Evolutionary conservation across 2,797 vertebrate species (phyloP), one percentile per base, ranked within the genome.

Genomic region (Urosaurus nigricauda): DNA sequence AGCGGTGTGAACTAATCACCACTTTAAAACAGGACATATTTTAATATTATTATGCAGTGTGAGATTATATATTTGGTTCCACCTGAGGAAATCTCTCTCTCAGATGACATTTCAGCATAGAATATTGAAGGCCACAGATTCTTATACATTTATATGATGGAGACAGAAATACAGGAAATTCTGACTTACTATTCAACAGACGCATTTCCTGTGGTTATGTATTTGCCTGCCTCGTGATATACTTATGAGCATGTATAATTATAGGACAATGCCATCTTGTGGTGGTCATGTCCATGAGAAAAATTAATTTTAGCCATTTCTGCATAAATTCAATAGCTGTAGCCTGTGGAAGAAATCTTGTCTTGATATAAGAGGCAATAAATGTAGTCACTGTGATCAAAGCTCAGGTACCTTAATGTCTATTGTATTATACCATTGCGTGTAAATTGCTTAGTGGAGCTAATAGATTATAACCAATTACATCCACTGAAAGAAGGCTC

Each of bases 321-420:
- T 78, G 19, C 9, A 79, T 86, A 79, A 68, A 70, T 79, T 26
- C 43, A 68, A 12, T 84, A 84, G 51, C 24, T 73, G 35, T 11
- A 21, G 47, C 13, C 63, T n/a, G 2, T 86, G 65, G 85, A 79
- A 79, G 47, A 63, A 79, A 35, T 53, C 77, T 63, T 26, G 17
- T 63, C 56, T 85, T 58, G 37, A 75, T 58, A 47, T 32, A 85
- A 85, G 58, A 86, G 71, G 12, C 35, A 75, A 19, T 17, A 71
- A 35, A 85, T 37, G 53, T 60, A 58, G 53, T 74, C 37, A 40
- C 6, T 43, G n/a, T 85, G 83, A 24, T 75, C n/a, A 85, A 26
- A 85, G 40, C 40, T 47, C 40, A 65, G 63, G 60, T 35, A 79
- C 21, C n/a, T 83, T 83, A 43, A 37, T 63, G 21, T n/a, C 32